phyloP scores from a whole-genome alignment of 2,113 vertebrate genomes.

The Chamaetylas fuelleborni region DNA sequence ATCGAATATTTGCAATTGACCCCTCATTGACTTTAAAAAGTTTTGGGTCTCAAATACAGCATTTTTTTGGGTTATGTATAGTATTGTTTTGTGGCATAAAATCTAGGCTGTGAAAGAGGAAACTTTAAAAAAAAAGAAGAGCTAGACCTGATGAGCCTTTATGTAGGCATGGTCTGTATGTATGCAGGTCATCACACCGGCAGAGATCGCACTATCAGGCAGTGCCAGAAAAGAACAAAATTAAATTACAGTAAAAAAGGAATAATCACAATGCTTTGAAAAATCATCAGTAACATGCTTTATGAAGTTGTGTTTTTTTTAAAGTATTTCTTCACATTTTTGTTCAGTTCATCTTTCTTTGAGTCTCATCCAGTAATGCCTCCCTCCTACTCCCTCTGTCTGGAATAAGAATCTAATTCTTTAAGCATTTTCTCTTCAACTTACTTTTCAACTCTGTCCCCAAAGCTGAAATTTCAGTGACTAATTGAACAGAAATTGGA shows the following conservation, averaged over 20 bases:
- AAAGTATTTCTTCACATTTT: background rate
- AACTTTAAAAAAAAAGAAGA: background rate
- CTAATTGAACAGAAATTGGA: slow-evolving; percentile 61
- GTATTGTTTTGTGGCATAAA: background rate
- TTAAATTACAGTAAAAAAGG: background rate
- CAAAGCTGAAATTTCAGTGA: slow-evolving; percentile 51
- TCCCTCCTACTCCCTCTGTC: background rate
- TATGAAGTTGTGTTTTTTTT: background rate
- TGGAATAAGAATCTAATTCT: background rate
- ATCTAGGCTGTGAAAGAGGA: background rate
- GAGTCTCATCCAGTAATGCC: background rate
- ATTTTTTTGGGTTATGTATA: background rate
- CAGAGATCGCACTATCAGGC: background rate
- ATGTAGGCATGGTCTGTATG: background rate
- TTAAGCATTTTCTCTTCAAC: slow-evolving; percentile 7
- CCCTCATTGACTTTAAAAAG: background rate
- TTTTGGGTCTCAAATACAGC: background rate
- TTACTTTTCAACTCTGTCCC: slow-evolving; percentile 35
- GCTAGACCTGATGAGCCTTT: background rate
- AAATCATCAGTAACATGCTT: background rate
- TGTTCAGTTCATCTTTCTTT: background rate
- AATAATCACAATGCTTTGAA: background rate
- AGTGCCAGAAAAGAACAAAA: background rate
- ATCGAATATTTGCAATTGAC: background rate
- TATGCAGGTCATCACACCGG: background rate